Evolutionary conservation across 2,797 vertebrate genomes (phyloP).

Genomic region (Melanogrammus aeglefinus): DNA sequence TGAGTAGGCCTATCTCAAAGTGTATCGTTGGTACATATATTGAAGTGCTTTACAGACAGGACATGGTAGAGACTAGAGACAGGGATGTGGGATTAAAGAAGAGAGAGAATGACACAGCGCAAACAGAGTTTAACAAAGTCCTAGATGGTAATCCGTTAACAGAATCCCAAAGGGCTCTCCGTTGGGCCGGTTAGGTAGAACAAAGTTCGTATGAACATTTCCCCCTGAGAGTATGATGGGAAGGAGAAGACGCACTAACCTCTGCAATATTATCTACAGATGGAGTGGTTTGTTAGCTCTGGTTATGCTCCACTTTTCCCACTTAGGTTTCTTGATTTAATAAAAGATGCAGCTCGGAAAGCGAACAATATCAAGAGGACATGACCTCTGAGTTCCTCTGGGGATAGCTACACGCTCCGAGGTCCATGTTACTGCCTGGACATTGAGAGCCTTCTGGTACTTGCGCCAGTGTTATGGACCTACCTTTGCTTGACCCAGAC

Average conservation of each 20-base stretch:
- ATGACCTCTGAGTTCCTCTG: neutral
- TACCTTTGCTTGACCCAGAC: too few relatives aligned
- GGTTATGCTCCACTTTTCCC: neutral
- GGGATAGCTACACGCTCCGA: too few relatives aligned
- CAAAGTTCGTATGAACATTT: neutral
- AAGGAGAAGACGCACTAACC: neutral
- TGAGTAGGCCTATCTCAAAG: too few relatives aligned
- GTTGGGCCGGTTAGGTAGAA: neutral
- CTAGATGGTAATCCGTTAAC: neutral
- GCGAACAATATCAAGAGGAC: neutral
- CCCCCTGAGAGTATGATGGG: neutral
- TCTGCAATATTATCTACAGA: neutral
- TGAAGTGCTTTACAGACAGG: too few relatives aligned
- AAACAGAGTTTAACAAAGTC: too few relatives aligned
- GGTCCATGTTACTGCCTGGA: neutral
- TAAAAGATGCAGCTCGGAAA: neutral
- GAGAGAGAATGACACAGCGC: too few relatives aligned
- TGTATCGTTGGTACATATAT: too few relatives aligned
- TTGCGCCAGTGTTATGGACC: too few relatives aligned
- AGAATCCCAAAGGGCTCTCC: neutral
- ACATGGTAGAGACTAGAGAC: too few relatives aligned
- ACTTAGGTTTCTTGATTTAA: neutral
- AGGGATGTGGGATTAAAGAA: too few relatives aligned
- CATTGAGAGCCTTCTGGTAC: neutral
- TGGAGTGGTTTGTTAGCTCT: neutral